Evolutionary conservation across 2,797 vertebrate genomes (phyloP), one percentile per base, ranked within the genome.

Genomic region (Brachyrhaphis roseni): DNA sequence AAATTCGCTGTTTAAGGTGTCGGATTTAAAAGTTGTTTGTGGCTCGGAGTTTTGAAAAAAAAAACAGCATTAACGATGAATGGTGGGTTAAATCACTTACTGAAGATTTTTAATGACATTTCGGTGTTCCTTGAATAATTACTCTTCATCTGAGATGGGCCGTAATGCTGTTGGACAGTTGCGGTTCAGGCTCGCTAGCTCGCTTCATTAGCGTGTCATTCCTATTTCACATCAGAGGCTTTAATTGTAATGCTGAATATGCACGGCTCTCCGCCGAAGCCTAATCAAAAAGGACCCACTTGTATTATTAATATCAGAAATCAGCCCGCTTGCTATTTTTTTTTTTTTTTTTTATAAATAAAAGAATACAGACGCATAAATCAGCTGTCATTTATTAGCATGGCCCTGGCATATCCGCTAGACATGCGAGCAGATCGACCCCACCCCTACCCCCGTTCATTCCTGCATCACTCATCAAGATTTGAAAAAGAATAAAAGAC

Each of bases 281-380:
- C 97, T 99, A 99, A 99, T 99, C 98, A 99, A 99, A 99, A 98
- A 99, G 97, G 98, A 99, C 98, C 98, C 98, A 98, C 98, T 99
- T 99, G 97, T 99, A 99, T 99, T 99, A 99, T 99, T 99, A 99
- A 99, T 99, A 99, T 98, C 97, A 97, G 97, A 98, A 98, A 99
- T 99, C 98, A 98, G 97, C 97, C 97, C 96, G 97, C 97, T 97
- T 99, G 98, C 97, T 98, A 98, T 98, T 99, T 95, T 98, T 41
- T 95, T 97, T 93, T 99, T 99, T 99, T 95, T 98, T 75, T 51
- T 95, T 97, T 94, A 99, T 99, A 99, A 99, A 99, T 99, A 99
- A 99, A 99, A 99, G 97, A 99, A 99, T 99, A 98, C 97, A 98
- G 97, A 98, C 97, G 97, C 98, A 99, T 98, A 98, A 98, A 99